phyloP scores from a whole-genome alignment of 2,888 invertebrate species.

The Caenorhabditis panamensis region DNA sequence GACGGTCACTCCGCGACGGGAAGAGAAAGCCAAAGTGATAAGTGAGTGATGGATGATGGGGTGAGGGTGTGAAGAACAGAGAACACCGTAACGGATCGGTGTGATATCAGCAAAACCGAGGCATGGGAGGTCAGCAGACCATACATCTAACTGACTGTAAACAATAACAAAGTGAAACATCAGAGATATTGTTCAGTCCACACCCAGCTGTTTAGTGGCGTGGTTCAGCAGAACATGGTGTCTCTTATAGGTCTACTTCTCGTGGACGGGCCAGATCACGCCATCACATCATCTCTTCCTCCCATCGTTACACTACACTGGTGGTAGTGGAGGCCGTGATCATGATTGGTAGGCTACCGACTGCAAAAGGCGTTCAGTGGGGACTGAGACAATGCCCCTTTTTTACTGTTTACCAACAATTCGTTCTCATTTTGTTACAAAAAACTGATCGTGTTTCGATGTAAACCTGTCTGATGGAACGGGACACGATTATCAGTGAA shows the following conservation, averaged over 20 bases:
- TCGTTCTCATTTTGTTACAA: not conserved
- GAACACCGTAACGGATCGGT: not conserved
- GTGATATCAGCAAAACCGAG: not conserved
- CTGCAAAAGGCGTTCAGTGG: slow-evolving; percentile 24
- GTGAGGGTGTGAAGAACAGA: not conserved
- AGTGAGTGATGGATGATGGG: slow-evolving; percentile 21
- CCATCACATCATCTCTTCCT: slow-evolving; percentile 50
- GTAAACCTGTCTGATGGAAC: slow-evolving; percentile 21
- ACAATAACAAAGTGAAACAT: not conserved
- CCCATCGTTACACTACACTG: slow-evolving; percentile 45
- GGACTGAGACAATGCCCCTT: not conserved
- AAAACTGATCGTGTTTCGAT: slow-evolving; percentile 23
- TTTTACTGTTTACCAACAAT: slow-evolving; percentile 38
- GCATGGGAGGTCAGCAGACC: not conserved
- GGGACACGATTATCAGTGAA: slow-evolving; percentile 6
- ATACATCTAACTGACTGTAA: not conserved
- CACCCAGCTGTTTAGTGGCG: not conserved
- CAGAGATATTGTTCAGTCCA: not conserved
- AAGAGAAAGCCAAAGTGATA: slow-evolving; percentile 23
- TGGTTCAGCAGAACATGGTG: slow-evolving; percentile 8
- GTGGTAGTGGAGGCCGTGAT: slow-evolving; percentile 31
- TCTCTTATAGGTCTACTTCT: slow-evolving; percentile 22
- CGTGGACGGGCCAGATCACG: slow-evolving; percentile 44
- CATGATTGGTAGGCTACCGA: slow-evolving; percentile 30
- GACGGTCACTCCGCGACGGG: slow-evolving; percentile 38